Conservation (phyloP, 2,888 invertebrate species). For the Tromatobia lineatoria region DNA sequence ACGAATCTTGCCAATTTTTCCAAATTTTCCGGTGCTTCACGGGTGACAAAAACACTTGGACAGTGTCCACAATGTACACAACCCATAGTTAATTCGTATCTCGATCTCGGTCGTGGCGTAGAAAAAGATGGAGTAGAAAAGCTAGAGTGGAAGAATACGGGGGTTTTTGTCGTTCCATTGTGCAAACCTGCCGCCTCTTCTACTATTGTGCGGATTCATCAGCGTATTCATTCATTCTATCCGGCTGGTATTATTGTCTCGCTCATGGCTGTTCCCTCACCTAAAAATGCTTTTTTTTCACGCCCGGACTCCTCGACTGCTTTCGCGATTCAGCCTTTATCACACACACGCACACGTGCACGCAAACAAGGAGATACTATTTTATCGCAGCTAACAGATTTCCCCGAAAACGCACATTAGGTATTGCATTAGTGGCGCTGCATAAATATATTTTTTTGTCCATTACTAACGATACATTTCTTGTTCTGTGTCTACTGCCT, state of each 20-base stretch:
- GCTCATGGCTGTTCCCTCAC: slow-evolving; percentile 76
- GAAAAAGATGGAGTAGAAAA: slow-evolving; percentile 45
- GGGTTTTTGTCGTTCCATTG: slow-evolving; percentile 71
- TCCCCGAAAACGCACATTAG: slow-evolving; percentile 73
- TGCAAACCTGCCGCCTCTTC: slow-evolving; percentile 73
- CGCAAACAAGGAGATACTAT: neutral
- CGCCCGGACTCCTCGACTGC: slow-evolving; percentile 26
- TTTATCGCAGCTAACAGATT: slow-evolving; percentile 9
- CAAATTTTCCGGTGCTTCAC: slow-evolving; percentile 17
- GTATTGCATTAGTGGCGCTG: slow-evolving; percentile 72
- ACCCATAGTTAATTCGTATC: slow-evolving; percentile 51
- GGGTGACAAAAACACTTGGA: slow-evolving; percentile 25
- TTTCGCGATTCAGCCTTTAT: slow-evolving; percentile 32
- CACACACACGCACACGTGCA: neutral
- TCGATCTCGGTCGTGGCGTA: slow-evolving; percentile 43
- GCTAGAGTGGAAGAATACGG: slow-evolving; percentile 39
- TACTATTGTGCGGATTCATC: slow-evolving; percentile 84
- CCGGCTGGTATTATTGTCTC: slow-evolving; percentile 82
- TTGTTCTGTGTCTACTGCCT: slow-evolving; percentile 14
- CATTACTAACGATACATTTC: slow-evolving; percentile 62
- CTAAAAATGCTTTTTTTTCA: slow-evolving; percentile 76
- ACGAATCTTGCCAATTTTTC: neutral
- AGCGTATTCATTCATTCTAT: slow-evolving; percentile 84
- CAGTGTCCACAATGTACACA: neutral
- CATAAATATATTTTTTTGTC: slow-evolving; percentile 61